phyloP scores from a whole-genome alignment of 2,888 invertebrate genomes.

The Strigamia transsilvanica region DNA sequence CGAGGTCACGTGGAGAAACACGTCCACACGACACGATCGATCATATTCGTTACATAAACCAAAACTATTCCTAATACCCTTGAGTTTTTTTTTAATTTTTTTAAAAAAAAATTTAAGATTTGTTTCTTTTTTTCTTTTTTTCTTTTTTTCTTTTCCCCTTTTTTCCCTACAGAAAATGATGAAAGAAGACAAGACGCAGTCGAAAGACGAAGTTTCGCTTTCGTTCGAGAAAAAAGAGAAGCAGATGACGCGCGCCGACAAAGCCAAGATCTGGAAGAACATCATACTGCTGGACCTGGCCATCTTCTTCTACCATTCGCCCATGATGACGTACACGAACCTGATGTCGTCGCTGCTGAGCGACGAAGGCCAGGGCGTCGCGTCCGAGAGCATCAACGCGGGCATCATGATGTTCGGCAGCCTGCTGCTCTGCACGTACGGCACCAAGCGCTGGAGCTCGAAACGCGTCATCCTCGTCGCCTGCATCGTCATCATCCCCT shows the following conservation, averaged over 20 bases:
- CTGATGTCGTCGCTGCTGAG: constrained; percentile 51
- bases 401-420: constrained; percentile 28
- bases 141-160: background rate
- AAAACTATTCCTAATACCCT: no score
- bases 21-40: no score
- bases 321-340: constrained; percentile 50
- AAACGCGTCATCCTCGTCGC: constrained; percentile 10
- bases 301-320: constrained; percentile 28
- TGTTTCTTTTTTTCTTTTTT: background rate
- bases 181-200: no score
- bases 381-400: constrained; percentile 52
- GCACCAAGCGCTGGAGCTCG: constrained; percentile 26
- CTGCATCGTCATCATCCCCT: constrained; percentile 10
- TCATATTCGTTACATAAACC: no score
- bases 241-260: background rate
- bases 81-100: no score
- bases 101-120: no score
- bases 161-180: no score
- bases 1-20: no score
- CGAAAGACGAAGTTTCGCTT: no score
- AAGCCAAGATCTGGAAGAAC: constrained; percentile 49
- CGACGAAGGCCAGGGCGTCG: constrained; percentile 50
- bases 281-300: constrained; percentile 22
- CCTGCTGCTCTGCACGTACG: constrained; percentile 48
- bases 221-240: background rate